Evolutionary conservation across 2,113 vertebrate genomes (phyloP).

Genomic region (Apaloderma vittatum): DNA sequence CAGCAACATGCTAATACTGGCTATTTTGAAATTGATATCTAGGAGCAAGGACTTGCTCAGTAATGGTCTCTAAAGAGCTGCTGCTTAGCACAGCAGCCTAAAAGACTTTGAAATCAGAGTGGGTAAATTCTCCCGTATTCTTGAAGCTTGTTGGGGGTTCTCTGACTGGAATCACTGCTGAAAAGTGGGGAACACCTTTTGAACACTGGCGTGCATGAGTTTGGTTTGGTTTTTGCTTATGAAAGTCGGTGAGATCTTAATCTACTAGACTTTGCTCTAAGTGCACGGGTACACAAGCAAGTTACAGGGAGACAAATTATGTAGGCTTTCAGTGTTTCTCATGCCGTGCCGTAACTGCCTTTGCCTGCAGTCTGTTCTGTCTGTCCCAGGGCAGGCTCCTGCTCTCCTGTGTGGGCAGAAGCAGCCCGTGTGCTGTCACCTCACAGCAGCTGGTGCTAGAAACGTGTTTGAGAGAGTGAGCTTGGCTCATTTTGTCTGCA

Average conservation of each 20-base stretch:
- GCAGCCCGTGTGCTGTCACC: neutral
- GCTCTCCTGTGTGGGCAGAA: neutral
- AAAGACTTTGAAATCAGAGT: neutral
- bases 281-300: rapidly evolving
- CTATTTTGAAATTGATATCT: slow-evolving; percentile 45
- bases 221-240: slow-evolving; percentile 14
- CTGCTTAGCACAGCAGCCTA: neutral
- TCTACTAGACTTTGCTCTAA: neutral
- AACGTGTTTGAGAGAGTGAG: neutral
- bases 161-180: neutral
- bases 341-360: neutral
- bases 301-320: neutral
- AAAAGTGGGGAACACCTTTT: neutral
- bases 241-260: neutral
- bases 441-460: neutral
- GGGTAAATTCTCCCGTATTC: slow-evolving; percentile 13
- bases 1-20: neutral
- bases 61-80: slow-evolving; percentile 49
- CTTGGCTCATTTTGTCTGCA: neutral
- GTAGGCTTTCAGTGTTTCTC: neutral
- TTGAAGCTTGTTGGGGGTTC: neutral
- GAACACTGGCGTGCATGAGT: neutral
- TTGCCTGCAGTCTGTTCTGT: neutral
- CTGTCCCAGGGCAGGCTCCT: neutral
- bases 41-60: slow-evolving; percentile 3